phyloP scores from a whole-genome alignment of 2,113 vertebrate species.

The Microcebus jonahi region DNA sequence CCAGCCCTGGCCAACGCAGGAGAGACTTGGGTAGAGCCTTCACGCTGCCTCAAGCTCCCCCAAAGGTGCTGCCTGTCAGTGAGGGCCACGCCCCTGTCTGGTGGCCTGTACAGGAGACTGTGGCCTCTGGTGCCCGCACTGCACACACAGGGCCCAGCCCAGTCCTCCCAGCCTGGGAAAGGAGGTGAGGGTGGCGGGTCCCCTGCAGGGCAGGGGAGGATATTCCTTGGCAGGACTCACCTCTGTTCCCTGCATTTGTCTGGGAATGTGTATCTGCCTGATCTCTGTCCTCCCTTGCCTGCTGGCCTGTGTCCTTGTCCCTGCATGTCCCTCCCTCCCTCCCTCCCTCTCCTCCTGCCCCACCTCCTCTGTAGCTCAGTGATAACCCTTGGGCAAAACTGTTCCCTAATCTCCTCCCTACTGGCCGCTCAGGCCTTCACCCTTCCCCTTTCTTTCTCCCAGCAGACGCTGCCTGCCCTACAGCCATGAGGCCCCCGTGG shows the following conservation, averaged over 20 bases:
- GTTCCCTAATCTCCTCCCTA: constrained; percentile 51
- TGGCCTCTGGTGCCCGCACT: background rate
- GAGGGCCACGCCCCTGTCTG: constrained; percentile 62
- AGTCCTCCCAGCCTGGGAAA: background rate
- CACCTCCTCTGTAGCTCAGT: constrained; percentile 66
- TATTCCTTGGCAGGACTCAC: background rate
- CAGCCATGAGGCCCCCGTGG: constrained; percentile 66
- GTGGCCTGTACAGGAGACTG: constrained; percentile 1
- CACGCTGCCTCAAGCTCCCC: background rate
- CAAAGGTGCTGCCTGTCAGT: background rate
- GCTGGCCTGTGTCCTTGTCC: constrained; percentile 47
- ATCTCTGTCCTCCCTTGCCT: constrained; percentile 4
- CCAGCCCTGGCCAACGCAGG: background rate
- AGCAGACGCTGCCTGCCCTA: constrained; percentile 59
- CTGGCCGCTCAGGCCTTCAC: constrained; percentile 23
- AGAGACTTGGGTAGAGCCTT: constrained; percentile 26
- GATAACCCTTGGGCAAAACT: constrained; percentile 65
- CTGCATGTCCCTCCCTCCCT: background rate
- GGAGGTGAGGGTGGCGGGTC: constrained; percentile 19
- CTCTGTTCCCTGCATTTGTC: background rate
- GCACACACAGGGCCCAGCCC: background rate
- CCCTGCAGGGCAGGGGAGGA: background rate
- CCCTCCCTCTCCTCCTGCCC: constrained; percentile 23
- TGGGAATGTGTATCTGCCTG: background rate
- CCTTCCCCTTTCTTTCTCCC: constrained; percentile 61